Evolutionary conservation across 2,888 invertebrate genomes (phyloP), one percentile per base, ranked within the genome.

Genomic region (Morpho achilles): DNA sequence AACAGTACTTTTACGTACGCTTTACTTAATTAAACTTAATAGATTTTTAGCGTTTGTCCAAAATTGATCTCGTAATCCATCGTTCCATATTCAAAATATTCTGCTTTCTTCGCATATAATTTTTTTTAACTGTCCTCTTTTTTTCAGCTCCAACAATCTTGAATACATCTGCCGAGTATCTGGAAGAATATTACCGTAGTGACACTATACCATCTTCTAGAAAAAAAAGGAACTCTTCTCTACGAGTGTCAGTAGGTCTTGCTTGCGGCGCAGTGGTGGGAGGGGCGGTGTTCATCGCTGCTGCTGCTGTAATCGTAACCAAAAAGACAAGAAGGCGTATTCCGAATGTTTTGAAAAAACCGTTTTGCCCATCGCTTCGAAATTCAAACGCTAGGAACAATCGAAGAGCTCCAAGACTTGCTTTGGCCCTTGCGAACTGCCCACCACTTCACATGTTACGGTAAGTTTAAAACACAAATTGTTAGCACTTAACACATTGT

Each of bases 261-360:
- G 88, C 87, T 0, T 87, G 87, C 64, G 86, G 87, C 0, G 89
- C 81, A 0, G 56, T 88, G 3, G 80, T 86, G 79, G 76, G 94
- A 78, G 74, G 93, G 80, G 69, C 93, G 76, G 82, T 93, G 81
- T 66, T 93, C 89, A 69, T 93, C 77, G 87, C 93, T 44, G 89
- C 91, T 1, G 93, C 93, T 59, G 93, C 94, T 8, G 92, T 94
- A 0, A 81, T 95, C 2, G 92, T 95, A 16, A 94, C 94, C 0
- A 87, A 87, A 60, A 76, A 82, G 23, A 78, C 83, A 1, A 73
- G 89, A 32, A 74, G 87, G 5, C 73, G 88, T 32, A 86, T 89
- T 3, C 85, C 88, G 0, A 84, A 85, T 22, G 65, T 89, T 70
- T 67, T 89, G 6, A 92, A 80, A 85, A 93, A 84, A 70, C 87